Percentiles rank a stretch among this genome's conserved stretches.
phyloP scores from a whole-genome alignment of 2,797 vertebrate species.

The Dromococcyx pavoninus region DNA sequence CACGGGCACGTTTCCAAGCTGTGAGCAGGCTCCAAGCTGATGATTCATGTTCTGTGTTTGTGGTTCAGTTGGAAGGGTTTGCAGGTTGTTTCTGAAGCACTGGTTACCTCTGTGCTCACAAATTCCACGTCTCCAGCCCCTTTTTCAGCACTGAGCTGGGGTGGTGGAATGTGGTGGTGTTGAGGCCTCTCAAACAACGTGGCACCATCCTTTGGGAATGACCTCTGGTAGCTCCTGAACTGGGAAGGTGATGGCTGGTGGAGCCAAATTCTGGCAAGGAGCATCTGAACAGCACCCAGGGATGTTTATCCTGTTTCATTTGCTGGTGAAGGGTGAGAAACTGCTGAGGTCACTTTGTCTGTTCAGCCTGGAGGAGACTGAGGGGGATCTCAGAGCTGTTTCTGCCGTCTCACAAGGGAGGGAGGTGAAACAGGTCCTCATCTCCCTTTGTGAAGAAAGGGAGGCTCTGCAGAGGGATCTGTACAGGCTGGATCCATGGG shows the following conservation, averaged over 20 bases:
- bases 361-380: too few relatives aligned
- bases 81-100: background rate
- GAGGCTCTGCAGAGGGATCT: too few relatives aligned
- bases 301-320: background rate
- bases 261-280: background rate
- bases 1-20: background rate
- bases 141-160: background rate
- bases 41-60: background rate
- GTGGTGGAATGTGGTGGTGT: background rate
- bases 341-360: too few relatives aligned
- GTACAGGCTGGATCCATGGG: too few relatives aligned
- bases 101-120: fast-evolving
- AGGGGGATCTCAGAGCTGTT: too few relatives aligned
- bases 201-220: background rate
- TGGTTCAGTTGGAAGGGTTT: background rate
- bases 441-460: too few relatives aligned
- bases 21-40: background rate
- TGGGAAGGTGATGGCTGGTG: background rate
- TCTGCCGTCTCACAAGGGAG: too few relatives aligned
- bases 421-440: too few relatives aligned
- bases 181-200: fast-evolving
- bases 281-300: background rate
- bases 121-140: background rate
- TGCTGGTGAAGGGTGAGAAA: too few relatives aligned
- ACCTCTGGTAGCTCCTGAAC: background rate